Conservation (phyloP, 2,888 invertebrate genomes). For the Listrodromus nycthemerus region DNA sequence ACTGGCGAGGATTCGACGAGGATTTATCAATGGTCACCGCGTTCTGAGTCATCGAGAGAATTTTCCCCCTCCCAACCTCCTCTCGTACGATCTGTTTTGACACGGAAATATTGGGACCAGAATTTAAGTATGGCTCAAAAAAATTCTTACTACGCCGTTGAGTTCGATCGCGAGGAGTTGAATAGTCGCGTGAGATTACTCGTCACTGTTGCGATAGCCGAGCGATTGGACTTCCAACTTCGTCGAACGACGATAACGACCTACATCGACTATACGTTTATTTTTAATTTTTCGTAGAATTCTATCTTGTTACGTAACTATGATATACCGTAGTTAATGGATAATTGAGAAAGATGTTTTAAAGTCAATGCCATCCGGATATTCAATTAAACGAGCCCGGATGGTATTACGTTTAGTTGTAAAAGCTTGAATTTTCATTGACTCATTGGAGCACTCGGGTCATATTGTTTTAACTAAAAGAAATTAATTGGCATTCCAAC, state of each 20-base stretch:
- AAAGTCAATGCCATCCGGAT: slow-evolving; percentile 41
- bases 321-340: neutral
- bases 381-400: slow-evolving; percentile 34
- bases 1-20: slow-evolving; percentile 5
- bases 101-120: neutral
- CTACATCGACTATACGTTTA: neutral
- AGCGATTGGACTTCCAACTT: no score
- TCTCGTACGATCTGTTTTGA: slow-evolving; percentile 4
- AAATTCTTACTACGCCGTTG: no score
- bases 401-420: slow-evolving; percentile 40
- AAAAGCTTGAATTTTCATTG: slow-evolving; percentile 40
- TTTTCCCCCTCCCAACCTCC: neutral
- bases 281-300: neutral
- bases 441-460: neutral
- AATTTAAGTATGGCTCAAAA: no score
- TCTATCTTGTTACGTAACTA: neutral
- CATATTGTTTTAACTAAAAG: slow-evolving; percentile 19
- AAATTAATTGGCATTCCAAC: slow-evolving; percentile 65
- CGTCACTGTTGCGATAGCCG: neutral
- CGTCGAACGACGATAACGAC: neutral
- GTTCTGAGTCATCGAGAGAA: slow-evolving; percentile 53
- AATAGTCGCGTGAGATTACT: neutral
- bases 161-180: no score
- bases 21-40: slow-evolving; percentile 56
- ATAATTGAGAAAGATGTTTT: neutral